phyloP scores from a whole-genome alignment of 2,113 vertebrate species.

The Oreochromis niloticus region DNA sequence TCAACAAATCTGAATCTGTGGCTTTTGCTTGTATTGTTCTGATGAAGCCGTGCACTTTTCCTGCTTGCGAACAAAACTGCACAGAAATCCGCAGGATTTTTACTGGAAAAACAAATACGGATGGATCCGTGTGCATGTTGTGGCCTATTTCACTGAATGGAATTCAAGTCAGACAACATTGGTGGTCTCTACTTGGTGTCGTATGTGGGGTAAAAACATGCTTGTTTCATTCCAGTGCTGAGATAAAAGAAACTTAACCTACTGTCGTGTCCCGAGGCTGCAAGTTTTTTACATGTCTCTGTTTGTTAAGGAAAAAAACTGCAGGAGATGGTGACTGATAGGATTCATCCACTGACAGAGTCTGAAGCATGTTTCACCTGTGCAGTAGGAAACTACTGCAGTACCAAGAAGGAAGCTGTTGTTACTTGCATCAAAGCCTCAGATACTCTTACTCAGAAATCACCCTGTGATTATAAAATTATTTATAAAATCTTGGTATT shows the following conservation, averaged over 20 bases:
- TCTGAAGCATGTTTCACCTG: background rate
- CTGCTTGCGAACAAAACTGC: background rate
- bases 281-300: background rate
- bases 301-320: background rate
- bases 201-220: background rate
- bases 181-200: constrained; percentile 8
- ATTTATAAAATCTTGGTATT: background rate
- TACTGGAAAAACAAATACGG: background rate
- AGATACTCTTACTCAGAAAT: background rate
- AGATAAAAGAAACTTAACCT: constrained; percentile 25
- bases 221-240: background rate
- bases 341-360: background rate
- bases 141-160: background rate
- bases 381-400: background rate
- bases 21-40: background rate
- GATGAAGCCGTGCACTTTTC: background rate
- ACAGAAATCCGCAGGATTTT: background rate
- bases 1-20: background rate
- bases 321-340: constrained; percentile 1
- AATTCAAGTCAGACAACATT: constrained; percentile 1
- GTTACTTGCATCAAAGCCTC: background rate
- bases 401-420: background rate
- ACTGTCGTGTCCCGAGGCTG: background rate
- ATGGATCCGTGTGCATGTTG: background rate
- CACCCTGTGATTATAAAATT: background rate